Conservation (phyloP, 2,888 invertebrate genomes). For the Xiphydria camelus region DNA sequence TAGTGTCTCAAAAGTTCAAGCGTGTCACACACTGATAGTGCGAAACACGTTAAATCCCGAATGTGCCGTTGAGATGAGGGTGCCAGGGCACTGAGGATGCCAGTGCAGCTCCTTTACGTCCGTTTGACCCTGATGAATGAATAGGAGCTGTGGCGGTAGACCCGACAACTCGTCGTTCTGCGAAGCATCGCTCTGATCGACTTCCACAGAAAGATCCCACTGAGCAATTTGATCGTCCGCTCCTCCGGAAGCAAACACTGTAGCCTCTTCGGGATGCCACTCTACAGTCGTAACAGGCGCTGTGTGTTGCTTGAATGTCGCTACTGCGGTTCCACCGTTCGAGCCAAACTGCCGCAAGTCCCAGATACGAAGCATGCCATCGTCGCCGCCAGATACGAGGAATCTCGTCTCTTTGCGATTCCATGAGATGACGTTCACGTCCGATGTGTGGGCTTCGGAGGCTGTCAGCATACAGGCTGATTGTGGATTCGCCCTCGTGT, state of each 20-base stretch:
- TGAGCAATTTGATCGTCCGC: constrained; percentile 94
- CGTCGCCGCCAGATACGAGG: constrained; percentile 81
- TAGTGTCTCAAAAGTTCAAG: too few relatives aligned
- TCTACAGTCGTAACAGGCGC: constrained; percentile 93
- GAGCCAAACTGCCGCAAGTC: constrained; percentile 85
- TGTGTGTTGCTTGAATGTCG: constrained; percentile 93
- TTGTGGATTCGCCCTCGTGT: constrained; percentile 80
- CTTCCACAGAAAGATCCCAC: constrained; percentile 95
- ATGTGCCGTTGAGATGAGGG: constrained; percentile 90
- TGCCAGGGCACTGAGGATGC: constrained; percentile 95
- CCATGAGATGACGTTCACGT: constrained; percentile 98
- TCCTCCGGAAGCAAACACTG: constrained; percentile 91
- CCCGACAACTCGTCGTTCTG: constrained; percentile 57
- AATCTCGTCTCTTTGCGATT: constrained; percentile 78
- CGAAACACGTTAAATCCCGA: constrained; percentile 97
- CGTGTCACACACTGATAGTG: constrained; percentile 89
- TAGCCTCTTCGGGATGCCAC: constrained; percentile 93
- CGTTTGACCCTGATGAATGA: constrained; percentile 96
- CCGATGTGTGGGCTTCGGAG: constrained; percentile 83
- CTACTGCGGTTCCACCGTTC: constrained; percentile 73
- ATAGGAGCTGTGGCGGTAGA: constrained; percentile 92
- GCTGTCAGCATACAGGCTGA: constrained; percentile 92
- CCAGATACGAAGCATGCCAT: constrained; percentile 93
- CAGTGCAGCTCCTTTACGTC: constrained; percentile 99
- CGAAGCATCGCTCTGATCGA: constrained; percentile 67